Conservation (phyloP, 1,140 invertebrate species). For the Periplaneta americana region DNA sequence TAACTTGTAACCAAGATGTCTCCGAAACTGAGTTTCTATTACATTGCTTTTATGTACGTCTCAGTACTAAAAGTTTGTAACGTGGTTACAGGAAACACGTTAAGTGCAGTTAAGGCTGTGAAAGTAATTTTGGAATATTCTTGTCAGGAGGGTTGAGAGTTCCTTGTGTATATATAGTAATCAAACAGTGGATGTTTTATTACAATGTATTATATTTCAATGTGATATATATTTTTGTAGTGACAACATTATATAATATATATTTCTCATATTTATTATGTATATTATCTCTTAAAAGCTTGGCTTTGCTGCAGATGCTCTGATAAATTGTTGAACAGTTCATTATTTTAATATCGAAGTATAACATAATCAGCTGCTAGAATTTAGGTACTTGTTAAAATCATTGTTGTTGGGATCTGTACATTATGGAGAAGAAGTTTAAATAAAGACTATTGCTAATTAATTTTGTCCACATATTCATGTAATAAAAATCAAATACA, state of each 20-base stretch:
- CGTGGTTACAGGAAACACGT: too few species aligned
- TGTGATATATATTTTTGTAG: background rate
- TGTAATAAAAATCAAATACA: too few species aligned
- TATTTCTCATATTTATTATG: background rate
- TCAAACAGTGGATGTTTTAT: background rate
- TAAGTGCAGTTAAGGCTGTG: background rate
- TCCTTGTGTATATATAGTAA: background rate
- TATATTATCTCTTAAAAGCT: background rate
- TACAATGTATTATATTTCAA: background rate
- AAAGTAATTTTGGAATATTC: background rate
- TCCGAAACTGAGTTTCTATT: too few species aligned
- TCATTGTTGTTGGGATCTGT: too few species aligned
- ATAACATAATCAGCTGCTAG: background rate
- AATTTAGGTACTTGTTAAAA: too few species aligned
- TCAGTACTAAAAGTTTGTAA: too few species aligned
- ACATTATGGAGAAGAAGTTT: too few species aligned
- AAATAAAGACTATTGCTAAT: too few species aligned
- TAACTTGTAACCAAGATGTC: too few species aligned
- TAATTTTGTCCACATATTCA: too few species aligned
- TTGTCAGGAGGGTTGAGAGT: background rate
- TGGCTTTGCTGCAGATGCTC: background rate
- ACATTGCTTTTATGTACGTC: too few species aligned
- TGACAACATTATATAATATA: background rate
- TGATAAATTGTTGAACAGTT: background rate
- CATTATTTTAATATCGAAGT: background rate